Conservation (phyloP, 2,888 invertebrate genomes). For the Xiphydria camelus region DNA sequence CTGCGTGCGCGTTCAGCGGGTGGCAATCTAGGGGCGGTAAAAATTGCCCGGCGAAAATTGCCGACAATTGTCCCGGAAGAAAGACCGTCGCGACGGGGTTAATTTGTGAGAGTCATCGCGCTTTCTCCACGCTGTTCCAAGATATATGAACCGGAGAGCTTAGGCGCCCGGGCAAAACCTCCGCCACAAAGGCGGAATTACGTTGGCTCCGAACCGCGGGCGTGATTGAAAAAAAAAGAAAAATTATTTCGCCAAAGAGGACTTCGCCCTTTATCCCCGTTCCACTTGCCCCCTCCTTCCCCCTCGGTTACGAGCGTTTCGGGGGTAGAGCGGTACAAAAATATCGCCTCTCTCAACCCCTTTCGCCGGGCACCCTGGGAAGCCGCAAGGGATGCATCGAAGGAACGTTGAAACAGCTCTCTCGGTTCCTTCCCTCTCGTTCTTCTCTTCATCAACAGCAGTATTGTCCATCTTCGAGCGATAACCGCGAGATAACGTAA, state of each 20-base stretch:
- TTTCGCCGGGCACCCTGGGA: background rate
- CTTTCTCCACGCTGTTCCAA: slow-evolving; percentile 32
- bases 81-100: slow-evolving; percentile 43
- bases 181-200: slow-evolving; percentile 46
- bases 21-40: slow-evolving; percentile 45
- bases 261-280: background rate
- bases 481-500: no score
- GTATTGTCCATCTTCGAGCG: no score
- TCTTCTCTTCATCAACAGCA: no score
- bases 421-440: no score
- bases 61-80: slow-evolving; percentile 43
- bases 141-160: slow-evolving; percentile 44
- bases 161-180: slow-evolving; percentile 35
- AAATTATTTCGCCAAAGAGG: slow-evolving; percentile 29
- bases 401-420: no score
- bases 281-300: no score
- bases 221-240: slow-evolving; percentile 48
- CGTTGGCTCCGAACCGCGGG: slow-evolving; percentile 34
- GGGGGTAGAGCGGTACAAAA: no score
- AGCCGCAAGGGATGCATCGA: no score
- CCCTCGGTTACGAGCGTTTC: no score
- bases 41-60: slow-evolving; percentile 51
- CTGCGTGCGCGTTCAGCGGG: no score
- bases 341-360: no score
- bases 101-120: slow-evolving; percentile 45